Conservation (phyloP, 2,888 invertebrate species). For the Nomada ferruginata region DNA sequence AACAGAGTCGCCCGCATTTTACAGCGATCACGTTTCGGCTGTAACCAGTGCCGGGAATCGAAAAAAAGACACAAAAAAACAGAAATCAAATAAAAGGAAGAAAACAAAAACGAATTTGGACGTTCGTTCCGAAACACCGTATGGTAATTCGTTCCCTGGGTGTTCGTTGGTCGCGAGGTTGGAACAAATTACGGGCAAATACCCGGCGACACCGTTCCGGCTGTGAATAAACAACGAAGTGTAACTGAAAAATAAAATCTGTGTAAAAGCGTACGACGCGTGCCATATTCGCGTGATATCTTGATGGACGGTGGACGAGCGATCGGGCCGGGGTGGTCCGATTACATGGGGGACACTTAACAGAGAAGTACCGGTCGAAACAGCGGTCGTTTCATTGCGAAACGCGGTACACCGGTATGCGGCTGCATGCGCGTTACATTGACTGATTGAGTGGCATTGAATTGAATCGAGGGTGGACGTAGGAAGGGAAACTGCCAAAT, state of each 20-base stretch:
- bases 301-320: conserved; percentile 61
- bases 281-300: conserved; percentile 59
- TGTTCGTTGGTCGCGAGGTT: conserved; percentile 8
- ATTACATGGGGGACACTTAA: conserved; percentile 71
- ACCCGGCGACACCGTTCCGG: conserved; percentile 28
- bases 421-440: conserved; percentile 81
- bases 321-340: conserved; percentile 50
- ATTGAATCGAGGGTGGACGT: conserved; percentile 81
- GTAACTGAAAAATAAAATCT: conserved; percentile 72
- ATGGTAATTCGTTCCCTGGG: conserved; percentile 24
- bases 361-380: conserved; percentile 67
- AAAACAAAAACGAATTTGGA: conserved; percentile 24
- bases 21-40: not conserved
- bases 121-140: conserved; percentile 16
- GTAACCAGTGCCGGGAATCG: conserved; percentile 6
- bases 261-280: conserved; percentile 53
- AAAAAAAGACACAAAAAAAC: not conserved
- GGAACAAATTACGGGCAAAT: conserved; percentile 38
- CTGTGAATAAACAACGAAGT: conserved; percentile 65
- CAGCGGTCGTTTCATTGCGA: conserved; percentile 69
- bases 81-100: not conserved
- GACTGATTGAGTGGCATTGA: conserved; percentile 84
- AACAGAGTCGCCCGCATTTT: conserved; percentile 16
- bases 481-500: conserved; percentile 76
- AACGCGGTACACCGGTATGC: conserved; percentile 73